Evolutionary conservation across 2,797 vertebrate genomes (phyloP), one percentile per base, ranked within the genome.

Genomic region (Rhinichthys osculus): DNA sequence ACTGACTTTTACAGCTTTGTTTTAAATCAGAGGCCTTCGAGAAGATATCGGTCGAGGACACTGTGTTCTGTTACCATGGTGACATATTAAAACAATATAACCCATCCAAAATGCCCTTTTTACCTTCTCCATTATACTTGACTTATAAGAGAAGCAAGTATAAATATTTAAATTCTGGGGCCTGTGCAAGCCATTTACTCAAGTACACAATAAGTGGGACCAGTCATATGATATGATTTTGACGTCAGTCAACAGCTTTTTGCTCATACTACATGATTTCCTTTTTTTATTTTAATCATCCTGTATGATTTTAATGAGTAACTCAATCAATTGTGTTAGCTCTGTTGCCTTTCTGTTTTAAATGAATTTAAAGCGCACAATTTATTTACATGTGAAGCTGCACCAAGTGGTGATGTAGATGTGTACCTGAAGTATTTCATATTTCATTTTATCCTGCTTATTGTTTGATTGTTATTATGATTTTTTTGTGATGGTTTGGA

Each of bases 361-460:
- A 67, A 33, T 73, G 0, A 76, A 17, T 72, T 76, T 66, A 57
- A 72, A 83, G 78, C 72, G 84, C 83, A 90, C 87, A 87, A 78
- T 7, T 47, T 42, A 21, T 4, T 19, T 10, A 71, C 62, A 6
- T 16, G 16, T 57, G 62, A 57, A 33, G 17, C 44, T 54, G 7
- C 27, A 52, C 72, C 23, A 14, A 52, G 33, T n/a, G 38, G 27
- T 47, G 27, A 66, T 16, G 70, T 40, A 30, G 66, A 57, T 40
- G 14, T 82, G 38, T 57, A 42, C 35, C 47, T 82, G 50, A 27
- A 19, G 33, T 71, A 54, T 82, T 59, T 72, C 6, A 30, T 42
- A 59, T 57, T 33, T 47, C 3, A 44, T 79, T 47, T 44, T 33
- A 66, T 7, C 17, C 78, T 66, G 9, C 3, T 66, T 1, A 47